Evolutionary conservation across 2,888 invertebrate genomes (phyloP).

Genomic region (Rosalia funebris): DNA sequence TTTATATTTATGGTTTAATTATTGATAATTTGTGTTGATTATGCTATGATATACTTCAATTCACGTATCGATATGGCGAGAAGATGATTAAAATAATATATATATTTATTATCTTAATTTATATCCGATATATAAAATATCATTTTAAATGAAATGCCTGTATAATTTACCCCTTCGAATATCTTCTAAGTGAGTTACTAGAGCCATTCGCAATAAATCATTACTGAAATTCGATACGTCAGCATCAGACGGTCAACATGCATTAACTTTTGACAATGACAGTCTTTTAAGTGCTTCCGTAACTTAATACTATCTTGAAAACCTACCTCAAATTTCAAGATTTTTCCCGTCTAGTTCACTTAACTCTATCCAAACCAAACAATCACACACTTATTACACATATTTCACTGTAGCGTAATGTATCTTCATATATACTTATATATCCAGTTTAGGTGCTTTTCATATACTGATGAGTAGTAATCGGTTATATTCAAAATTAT

Average conservation of each 20-base stretch:
- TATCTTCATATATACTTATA: background rate
- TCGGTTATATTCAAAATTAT: too few relatives aligned
- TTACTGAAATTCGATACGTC: constrained; percentile 5
- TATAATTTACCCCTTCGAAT: too few relatives aligned
- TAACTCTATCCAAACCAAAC: constrained; percentile 23
- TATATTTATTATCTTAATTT: too few relatives aligned
- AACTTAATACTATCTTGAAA: constrained; percentile 25
- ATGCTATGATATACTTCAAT: too few relatives aligned
- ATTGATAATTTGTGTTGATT: too few relatives aligned
- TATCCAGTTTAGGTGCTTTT: too few relatives aligned
- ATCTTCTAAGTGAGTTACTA: background rate
- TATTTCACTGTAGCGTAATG: constrained; percentile 7
- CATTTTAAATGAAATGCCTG: too few relatives aligned
- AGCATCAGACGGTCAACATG: constrained; percentile 26
- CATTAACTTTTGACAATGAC: constrained; percentile 26
- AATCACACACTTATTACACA: constrained; percentile 27
- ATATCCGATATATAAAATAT: too few relatives aligned
- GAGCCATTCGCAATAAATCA: constrained; percentile 3
- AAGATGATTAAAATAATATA: too few relatives aligned
- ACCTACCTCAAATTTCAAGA: constrained; percentile 29
- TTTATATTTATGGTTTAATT: too few relatives aligned
- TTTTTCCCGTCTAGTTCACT: background rate
- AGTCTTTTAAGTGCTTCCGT: constrained; percentile 25
- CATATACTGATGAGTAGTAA: too few relatives aligned
- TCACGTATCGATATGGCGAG: too few relatives aligned